Conservation (phyloP, 2,113 vertebrate species). For the Eidolon helvum region DNA sequence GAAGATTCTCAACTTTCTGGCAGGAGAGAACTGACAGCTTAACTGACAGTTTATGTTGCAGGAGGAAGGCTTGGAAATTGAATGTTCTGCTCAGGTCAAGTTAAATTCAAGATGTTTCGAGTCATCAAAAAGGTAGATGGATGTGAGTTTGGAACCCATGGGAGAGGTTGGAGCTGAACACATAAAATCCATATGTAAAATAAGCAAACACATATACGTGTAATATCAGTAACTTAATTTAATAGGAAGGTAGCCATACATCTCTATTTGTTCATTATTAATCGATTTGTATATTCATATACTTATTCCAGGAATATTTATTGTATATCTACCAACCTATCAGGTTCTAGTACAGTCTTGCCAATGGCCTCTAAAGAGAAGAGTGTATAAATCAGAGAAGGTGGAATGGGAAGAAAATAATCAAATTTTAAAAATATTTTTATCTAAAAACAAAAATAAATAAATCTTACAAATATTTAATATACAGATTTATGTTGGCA, state of each 20-base stretch:
- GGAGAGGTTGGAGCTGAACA: neutral
- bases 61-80: neutral
- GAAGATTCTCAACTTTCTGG: neutral
- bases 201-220: neutral
- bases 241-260: neutral
- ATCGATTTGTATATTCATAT: neutral
- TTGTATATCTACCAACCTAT: neutral
- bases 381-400: neutral
- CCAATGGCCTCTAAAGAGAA: neutral
- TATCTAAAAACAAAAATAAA: neutral
- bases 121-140: neutral
- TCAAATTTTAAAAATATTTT: neutral
- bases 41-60: neutral
- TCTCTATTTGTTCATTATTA: neutral
- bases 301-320: neutral
- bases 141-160: neutral
- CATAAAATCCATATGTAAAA: neutral
- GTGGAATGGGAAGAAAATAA: neutral
- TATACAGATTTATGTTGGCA: neutral
- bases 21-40: neutral
- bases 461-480: neutral
- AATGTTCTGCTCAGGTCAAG: neutral
- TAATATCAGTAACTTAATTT: neutral
- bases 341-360: neutral
- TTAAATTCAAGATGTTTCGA: neutral